Evolutionary conservation across 2,888 invertebrate species (phyloP).

Genomic region (Ernsta delagoae): DNA sequence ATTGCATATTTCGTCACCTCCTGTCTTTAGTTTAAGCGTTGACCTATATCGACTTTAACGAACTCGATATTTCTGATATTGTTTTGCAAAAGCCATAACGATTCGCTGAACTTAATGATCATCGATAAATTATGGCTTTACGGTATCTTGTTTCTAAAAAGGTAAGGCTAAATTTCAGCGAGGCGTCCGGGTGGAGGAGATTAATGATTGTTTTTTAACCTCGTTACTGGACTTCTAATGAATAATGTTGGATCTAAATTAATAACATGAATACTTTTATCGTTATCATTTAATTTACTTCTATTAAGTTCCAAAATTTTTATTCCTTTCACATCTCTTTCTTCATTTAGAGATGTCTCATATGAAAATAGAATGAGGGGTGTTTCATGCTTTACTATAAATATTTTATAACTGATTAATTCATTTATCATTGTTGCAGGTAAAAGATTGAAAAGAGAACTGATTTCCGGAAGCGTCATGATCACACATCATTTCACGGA

Average conservation of each 20-base stretch:
- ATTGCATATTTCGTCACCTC: too few species aligned
- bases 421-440: conserved; percentile 47
- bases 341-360: too few species aligned
- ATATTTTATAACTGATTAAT: too few species aligned
- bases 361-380: too few species aligned
- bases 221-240: conserved; percentile 18
- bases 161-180: conserved; percentile 26
- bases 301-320: too few species aligned
- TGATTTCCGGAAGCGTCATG: conserved; percentile 61
- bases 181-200: conserved; percentile 18
- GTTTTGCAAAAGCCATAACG: conserved; percentile 30
- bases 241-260: conserved; percentile 5
- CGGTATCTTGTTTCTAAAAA: conserved; percentile 35
- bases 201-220: conserved; percentile 27
- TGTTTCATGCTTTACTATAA: too few species aligned
- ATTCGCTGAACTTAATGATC: conserved; percentile 31
- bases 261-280: not conserved
- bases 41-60: not conserved
- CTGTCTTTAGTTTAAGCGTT: too few species aligned
- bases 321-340: too few species aligned
- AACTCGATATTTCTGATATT: conserved; percentile 25
- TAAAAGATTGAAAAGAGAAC: conserved; percentile 60
- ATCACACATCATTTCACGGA: conserved; percentile 74
- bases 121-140: conserved; percentile 33
- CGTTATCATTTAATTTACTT: too few species aligned